A percentile compares a stretch with the other conserved stretches of the same genome.
phyloP scores from a whole-genome alignment of 2,797 vertebrate species.

The Sciurus vulgaris region DNA sequence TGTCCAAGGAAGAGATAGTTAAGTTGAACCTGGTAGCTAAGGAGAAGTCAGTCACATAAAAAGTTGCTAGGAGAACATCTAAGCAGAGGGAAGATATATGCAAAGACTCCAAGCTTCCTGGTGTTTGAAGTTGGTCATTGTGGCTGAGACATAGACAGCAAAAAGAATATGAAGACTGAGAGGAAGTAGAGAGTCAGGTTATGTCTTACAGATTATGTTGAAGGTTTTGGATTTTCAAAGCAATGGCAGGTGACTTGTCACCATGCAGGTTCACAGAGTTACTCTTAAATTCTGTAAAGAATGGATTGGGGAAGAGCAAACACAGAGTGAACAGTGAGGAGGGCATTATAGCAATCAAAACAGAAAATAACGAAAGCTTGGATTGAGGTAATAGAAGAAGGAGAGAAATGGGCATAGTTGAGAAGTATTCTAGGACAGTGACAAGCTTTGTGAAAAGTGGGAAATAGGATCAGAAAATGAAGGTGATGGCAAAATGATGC shows the following conservation, averaged over 20 bases:
- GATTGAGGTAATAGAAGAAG: background rate
- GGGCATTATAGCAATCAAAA: background rate
- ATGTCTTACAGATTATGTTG: background rate
- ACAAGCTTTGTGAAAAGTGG: background rate
- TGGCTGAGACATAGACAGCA: background rate
- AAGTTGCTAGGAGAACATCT: background rate
- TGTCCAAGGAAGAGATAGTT: background rate
- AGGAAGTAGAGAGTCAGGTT: background rate
- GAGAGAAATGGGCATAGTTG: background rate
- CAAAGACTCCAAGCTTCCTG: background rate
- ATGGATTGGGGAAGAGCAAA: background rate
- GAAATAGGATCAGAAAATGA: background rate
- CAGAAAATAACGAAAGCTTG: background rate
- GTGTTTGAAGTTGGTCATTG: background rate
- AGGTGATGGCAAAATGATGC: background rate
- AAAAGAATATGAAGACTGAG: background rate
- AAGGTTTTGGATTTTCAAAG: slow-evolving; percentile 9
- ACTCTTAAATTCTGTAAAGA: background rate
- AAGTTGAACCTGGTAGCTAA: background rate
- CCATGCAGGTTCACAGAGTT: background rate
- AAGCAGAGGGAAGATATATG: background rate
- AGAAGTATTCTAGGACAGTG: background rate
- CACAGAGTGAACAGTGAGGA: background rate
- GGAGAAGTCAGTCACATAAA: background rate
- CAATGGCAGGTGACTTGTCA: background rate